Conservation (phyloP, 2,113 vertebrate genomes). For the Pseudorectes ferrugineus region DNA sequence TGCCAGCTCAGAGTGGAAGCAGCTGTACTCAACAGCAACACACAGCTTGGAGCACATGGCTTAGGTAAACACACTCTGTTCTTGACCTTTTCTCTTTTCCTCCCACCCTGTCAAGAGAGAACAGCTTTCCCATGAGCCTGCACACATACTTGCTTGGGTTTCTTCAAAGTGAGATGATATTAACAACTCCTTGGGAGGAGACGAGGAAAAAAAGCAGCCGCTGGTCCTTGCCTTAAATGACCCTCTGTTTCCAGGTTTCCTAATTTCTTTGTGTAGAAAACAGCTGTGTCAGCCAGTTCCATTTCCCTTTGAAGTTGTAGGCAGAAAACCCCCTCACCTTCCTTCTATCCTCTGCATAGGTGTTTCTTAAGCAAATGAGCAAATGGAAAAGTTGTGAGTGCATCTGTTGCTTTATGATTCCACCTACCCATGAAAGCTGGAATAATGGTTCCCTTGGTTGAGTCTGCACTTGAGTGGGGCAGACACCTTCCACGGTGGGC, state of each 20-base stretch:
- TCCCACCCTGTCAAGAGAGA: conserved; percentile 34
- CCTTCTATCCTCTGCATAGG: not conserved
- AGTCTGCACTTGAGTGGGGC: not conserved
- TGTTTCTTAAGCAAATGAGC: not conserved
- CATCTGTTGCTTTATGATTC: rapidly evolving
- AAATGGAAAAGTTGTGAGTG: not conserved
- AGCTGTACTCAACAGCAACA: conserved; percentile 8
- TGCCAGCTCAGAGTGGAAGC: conserved; percentile 38
- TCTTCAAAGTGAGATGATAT: not conserved
- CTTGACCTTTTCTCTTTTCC: conserved; percentile 55
- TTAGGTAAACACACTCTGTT: conserved; percentile 32
- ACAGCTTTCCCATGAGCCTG: conserved; percentile 38
- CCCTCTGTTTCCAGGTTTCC: not conserved
- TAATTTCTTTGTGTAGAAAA: not conserved
- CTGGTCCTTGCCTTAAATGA: conserved; percentile 24
- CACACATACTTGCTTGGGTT: conserved; percentile 10
- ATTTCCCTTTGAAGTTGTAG: not conserved
- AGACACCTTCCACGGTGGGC: not conserved
- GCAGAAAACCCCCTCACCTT: not conserved
- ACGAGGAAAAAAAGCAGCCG: not conserved
- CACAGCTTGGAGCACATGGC: conserved; percentile 9
- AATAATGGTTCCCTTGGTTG: not conserved
- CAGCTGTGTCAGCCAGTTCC: not conserved
- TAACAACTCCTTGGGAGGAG: not conserved
- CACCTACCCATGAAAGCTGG: not conserved